Evolutionary conservation across 2,113 vertebrate species (phyloP).

Genomic region (Cheilinus undulatus): DNA sequence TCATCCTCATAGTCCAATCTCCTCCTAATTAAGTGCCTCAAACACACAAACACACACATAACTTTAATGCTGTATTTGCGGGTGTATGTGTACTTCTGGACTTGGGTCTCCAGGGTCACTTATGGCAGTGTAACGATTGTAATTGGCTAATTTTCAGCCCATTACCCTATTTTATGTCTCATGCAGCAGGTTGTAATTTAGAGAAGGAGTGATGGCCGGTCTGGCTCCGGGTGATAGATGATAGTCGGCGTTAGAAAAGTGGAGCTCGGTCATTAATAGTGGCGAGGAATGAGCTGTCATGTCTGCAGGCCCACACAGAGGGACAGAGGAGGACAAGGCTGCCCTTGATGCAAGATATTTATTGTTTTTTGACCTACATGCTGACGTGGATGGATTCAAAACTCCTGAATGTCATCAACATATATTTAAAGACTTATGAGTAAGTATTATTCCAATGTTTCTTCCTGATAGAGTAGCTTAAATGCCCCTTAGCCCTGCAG

Average conservation of each 20-base stretch:
- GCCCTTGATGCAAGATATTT: slow-evolving; percentile 16
- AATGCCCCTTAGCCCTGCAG: neutral
- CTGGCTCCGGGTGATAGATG: slow-evolving; percentile 68
- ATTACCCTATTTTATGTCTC: slow-evolving; percentile 80
- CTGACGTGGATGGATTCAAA: slow-evolving; percentile 6
- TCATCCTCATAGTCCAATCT: slow-evolving; percentile 60
- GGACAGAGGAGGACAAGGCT: slow-evolving; percentile 27
- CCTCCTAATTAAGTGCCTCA: slow-evolving; percentile 64
- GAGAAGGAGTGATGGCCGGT: slow-evolving; percentile 67
- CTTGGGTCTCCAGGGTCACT: slow-evolving; percentile 76
- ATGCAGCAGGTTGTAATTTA: slow-evolving; percentile 72
- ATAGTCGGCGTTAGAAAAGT: slow-evolving; percentile 37
- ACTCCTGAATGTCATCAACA: slow-evolving; percentile 1
- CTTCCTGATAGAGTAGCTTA: neutral
- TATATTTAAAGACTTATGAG: no score
- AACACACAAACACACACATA: slow-evolving; percentile 36
- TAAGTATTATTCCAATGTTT: neutral
- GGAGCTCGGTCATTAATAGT: slow-evolving; percentile 68
- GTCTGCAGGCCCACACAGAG: slow-evolving; percentile 34
- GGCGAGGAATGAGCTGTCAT: slow-evolving; percentile 70
- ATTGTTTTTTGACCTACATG: neutral
- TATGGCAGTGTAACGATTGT: slow-evolving; percentile 75
- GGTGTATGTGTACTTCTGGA: slow-evolving; percentile 58
- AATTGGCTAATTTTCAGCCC: slow-evolving; percentile 78
- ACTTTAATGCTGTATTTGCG: slow-evolving; percentile 45